Base-by-base conservation (phyloP, 2,888 invertebrate species). In the Meghimatium bilineatum region DNA sequence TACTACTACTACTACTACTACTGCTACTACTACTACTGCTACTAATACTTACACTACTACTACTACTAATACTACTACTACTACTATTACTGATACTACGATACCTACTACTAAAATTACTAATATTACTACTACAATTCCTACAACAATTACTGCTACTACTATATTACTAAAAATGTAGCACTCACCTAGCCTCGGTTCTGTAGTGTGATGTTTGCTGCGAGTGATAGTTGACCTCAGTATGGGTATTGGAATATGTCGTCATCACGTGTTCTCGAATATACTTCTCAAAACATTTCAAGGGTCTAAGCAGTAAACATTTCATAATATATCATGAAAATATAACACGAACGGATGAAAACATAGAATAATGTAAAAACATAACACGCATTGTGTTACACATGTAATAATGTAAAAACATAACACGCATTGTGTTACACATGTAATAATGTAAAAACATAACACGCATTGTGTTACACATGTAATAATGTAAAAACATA, bases 221-320 rank as follows among this genome's bases (percentile, higher is more conserved):
- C 0, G 84, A 56, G 23, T 71, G 71, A 69, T 34, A 72, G 81
- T 49, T 80, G 20, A 78, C 72, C 32, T 80, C 81, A 8, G 84
- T 84, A 72, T 84, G 84, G 17, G 84, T 84, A 56, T 84, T 84
- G 44, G 81, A 76, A 56, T 84, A 84, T 49, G 71, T 77, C 5
- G 84, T 81, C 71, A 84, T 34, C 29, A 84, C 84, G 77, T 84
- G 29, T 5, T 77, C 56, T 23, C 72, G 69, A 14, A 84, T 84
- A 63, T 81, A 84, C 29, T 76, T 29, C 56, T 84, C 84, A 34
- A 84, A 38, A 66, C 77, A 84, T 34, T 80, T 77, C 32, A 66
- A 32, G 12, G 60, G 77, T 26, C 77, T 66, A 32, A 32, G 6
- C 32, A 32, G 14, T 56, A 8, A 56, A 56, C 56, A 56, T 14